Base-by-base conservation (phyloP, 92 coral and sea anemone genomes). In the Pocillopora meandrina region DNA sequence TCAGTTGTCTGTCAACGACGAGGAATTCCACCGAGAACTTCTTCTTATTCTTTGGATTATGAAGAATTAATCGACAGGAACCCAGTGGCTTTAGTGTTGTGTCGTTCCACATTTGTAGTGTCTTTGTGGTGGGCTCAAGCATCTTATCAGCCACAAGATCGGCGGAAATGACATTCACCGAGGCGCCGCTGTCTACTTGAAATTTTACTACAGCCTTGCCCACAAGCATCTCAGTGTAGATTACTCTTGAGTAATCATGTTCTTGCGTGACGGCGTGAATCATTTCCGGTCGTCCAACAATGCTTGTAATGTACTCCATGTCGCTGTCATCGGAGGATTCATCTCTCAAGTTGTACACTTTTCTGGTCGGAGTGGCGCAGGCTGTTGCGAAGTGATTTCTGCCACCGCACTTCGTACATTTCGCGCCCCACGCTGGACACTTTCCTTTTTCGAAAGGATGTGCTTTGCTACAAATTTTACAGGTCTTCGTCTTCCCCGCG, bases 21-120 rank as follows among this genome's bases (percentile, higher is more conserved):
- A 86, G 56, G 74, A 86, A 86, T 71, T 78, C 89, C 61, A 78
- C 84, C 0, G 84, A 78, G 49, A 77, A 86, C 73, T 78, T 78
- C 73, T 86, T 86, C 65, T 13, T 31, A 77, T 70, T 86, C 75
- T 78, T 84, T 36, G 82, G 82, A 70, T 84, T 74, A 9, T 58
- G 57, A 19, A 78, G 56, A 59, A 77, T 34, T 60, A 60, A 23
- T 49, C 76, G 76, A 52, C 76, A 72, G 59, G 76, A 72, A 49
- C 76, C 76, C 23, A 72, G 61, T 17, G 76, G 33, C 33, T 52
- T 17, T 7, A 42, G 76, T 17, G 66, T 62, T 17, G 66, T 62
- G n/a, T 62, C 66, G 20, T 62, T 62, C 66, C 66, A 62, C 66
- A 62, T 62, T 62, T 17, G 66, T 17, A 62, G 88, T 34, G 18